Conservation (phyloP, 1,140 invertebrate species). For the Papilio aristodemus region DNA sequence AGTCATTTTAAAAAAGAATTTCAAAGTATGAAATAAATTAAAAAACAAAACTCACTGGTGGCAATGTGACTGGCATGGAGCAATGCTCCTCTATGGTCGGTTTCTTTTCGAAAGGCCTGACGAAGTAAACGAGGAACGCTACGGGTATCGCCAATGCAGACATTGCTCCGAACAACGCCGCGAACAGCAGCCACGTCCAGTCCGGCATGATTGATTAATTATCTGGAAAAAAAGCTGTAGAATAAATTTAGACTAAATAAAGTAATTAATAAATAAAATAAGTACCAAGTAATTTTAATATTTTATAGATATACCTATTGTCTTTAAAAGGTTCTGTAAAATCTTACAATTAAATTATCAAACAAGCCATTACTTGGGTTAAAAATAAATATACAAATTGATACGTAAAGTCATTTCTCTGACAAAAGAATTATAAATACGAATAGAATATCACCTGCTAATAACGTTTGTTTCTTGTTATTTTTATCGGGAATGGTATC, state of each 20-base stretch:
- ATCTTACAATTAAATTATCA: not conserved
- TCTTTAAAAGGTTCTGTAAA: not conserved
- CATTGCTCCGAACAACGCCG: conserved; percentile 63
- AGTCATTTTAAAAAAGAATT: too few relatives aligned
- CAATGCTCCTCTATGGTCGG: conserved; percentile 48
- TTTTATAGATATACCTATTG: too few relatives aligned
- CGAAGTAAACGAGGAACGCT: conserved; percentile 59
- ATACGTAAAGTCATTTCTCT: not conserved
- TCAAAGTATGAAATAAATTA: not conserved
- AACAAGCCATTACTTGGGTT: not conserved
- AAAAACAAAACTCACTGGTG: conserved; percentile 55
- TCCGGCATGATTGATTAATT: conserved; percentile 60
- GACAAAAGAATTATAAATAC: not conserved
- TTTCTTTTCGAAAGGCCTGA: conserved; percentile 63
- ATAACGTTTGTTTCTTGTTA: not conserved
- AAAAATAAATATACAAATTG: not conserved
- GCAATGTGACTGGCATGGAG: conserved; percentile 60
- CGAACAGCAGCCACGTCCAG: conserved; percentile 69
- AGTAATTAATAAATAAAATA: not conserved
- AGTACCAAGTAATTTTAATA: too few relatives aligned
- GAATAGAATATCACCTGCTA: conserved; percentile 1
- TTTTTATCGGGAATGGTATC: not conserved
- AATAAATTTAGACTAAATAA: not conserved
- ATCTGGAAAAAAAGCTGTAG: conserved; percentile 28
- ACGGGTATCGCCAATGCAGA: conserved; percentile 61